phyloP scores from a whole-genome alignment of 1,140 invertebrate genomes.

The Papilio polytes region DNA sequence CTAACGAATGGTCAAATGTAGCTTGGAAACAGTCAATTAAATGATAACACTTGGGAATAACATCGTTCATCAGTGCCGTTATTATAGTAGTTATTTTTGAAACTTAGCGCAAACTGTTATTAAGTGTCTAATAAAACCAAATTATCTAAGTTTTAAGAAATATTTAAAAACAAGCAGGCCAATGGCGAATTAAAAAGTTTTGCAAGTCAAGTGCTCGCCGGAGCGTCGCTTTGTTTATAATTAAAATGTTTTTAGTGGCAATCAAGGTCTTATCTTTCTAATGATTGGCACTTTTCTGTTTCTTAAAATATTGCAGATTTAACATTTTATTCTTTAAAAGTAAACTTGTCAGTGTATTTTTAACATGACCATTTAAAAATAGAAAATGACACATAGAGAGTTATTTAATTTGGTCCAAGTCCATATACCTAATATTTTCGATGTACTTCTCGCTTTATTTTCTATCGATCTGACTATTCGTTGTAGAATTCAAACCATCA shows the following conservation, averaged over 20 bases:
- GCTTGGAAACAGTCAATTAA: no score
- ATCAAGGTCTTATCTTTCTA: constrained; percentile 68
- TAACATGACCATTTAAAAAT: neutral
- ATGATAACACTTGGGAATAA: no score
- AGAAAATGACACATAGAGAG: neutral
- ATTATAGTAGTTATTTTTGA: no score
- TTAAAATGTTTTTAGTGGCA: constrained; percentile 69
- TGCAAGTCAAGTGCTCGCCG: constrained; percentile 67
- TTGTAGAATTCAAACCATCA: no score
- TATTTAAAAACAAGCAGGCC: constrained; percentile 46
- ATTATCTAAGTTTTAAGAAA: constrained; percentile 9
- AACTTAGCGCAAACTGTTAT: no score
- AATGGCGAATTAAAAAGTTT: constrained; percentile 70
- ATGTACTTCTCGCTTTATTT: no score
- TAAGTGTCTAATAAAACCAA: neutral
- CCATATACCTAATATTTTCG: no score
- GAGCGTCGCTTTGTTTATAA: constrained; percentile 76
- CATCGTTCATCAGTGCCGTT: no score
- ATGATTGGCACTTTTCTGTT: constrained; percentile 70
- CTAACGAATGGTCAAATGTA: no score
- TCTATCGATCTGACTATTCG: no score
- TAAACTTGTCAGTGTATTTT: neutral
- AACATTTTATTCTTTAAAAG: constrained; percentile 35
- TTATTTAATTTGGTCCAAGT: no score
- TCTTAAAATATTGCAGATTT: constrained; percentile 55